Evolutionary conservation across 2,888 invertebrate genomes (phyloP).

Genomic region (Polydesmus complanatus): DNA sequence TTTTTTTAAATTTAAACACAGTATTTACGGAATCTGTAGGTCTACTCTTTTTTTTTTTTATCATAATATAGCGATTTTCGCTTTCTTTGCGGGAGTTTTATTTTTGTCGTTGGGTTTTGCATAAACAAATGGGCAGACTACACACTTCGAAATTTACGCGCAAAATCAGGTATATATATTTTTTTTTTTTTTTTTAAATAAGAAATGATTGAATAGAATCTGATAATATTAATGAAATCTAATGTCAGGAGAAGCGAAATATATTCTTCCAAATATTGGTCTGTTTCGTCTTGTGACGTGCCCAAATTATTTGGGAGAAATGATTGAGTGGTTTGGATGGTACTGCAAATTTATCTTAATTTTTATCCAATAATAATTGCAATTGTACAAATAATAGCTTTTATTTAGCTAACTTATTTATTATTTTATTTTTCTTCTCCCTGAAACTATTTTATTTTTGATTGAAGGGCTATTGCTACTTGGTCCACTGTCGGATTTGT

Average conservation of each 20-base stretch:
- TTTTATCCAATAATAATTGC: neutral
- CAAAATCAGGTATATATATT: neutral
- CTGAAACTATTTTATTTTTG: neutral
- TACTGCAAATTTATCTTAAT: neutral
- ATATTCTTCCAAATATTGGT: neutral
- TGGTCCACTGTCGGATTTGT: conserved; percentile 1
- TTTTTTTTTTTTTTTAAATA: neutral
- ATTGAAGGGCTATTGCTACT: conserved; percentile 8
- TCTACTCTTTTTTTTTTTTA: too few relatives aligned
- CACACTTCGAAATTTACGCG: conserved; percentile 1
- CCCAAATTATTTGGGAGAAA: conserved; percentile 10
- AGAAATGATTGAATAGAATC: neutral
- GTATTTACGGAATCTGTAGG: too few relatives aligned
- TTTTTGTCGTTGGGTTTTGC: conserved; percentile 1
- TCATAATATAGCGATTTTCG: neutral
- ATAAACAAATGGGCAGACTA: conserved; percentile 3
- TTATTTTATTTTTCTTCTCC: neutral
- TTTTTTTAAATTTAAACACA: too few relatives aligned
- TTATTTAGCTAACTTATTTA: neutral
- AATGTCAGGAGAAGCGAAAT: neutral
- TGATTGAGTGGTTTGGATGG: conserved; percentile 9
- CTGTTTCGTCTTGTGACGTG: neutral
- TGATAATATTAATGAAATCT: neutral
- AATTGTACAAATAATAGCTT: too few relatives aligned
- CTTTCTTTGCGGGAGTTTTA: neutral